These are phyloP conservation scores for Salvelinus namaycush DNA, from an alignment of 2,113 vertebrate species.

Conservation along the genomic window DNA sequence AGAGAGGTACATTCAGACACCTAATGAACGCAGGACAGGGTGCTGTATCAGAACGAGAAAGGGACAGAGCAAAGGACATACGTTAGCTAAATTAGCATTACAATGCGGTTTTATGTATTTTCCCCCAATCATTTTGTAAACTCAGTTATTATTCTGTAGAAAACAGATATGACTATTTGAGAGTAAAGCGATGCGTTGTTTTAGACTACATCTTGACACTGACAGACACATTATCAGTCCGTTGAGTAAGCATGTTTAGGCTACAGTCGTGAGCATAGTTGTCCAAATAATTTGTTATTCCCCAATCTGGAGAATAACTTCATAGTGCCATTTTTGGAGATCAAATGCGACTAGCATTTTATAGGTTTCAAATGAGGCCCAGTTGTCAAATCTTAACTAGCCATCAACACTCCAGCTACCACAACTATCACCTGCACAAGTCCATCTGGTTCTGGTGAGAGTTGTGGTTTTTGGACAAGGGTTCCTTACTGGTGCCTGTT, in stretches of 20 bases:
- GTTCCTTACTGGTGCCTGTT: constrained; percentile 67
- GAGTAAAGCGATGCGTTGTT: background rate
- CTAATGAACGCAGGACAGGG: constrained; percentile 12
- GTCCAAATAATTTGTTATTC: constrained; percentile 20
- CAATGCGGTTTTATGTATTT: no score
- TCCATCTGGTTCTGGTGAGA: constrained; percentile 63
- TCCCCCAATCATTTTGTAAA: no score
- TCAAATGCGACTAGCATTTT: constrained; percentile 19
- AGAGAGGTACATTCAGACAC: constrained; percentile 31
- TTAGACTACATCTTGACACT: background rate
- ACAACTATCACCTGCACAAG: constrained; percentile 61
- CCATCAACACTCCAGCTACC: constrained; percentile 47
- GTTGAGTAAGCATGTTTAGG: constrained; percentile 4
- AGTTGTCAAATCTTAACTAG: constrained; percentile 44
- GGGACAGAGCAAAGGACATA: constrained; percentile 18
- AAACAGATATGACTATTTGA: background rate
- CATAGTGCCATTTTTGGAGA: constrained; percentile 34
- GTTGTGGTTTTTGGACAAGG: constrained; percentile 64
- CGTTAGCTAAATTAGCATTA: background rate
- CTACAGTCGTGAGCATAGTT: constrained; percentile 13
- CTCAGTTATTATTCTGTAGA: background rate
- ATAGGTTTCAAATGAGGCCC: constrained; percentile 49
- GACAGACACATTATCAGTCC: background rate
- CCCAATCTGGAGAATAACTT: constrained; percentile 8
- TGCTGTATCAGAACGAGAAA: background rate